Base-by-base conservation (phyloP, 2,888 invertebrate species). In the Troglohyphantes excavatus region DNA sequence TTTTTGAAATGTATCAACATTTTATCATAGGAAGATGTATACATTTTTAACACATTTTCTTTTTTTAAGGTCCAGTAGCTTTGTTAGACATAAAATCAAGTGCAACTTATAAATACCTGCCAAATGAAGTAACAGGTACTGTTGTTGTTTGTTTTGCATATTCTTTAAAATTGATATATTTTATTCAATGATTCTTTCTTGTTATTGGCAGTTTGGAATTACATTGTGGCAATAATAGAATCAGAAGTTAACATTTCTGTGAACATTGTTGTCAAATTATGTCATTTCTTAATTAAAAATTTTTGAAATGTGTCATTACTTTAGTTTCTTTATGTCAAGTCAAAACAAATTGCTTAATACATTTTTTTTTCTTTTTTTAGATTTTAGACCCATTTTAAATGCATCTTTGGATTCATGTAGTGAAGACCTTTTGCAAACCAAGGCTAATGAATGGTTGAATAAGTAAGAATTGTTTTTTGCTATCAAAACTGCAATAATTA, bases 11-110 rank as follows among this genome's bases (percentile, higher is more conserved):
- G n/a, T n/a, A n/a, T n/a, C n/a, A n/a, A n/a, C n/a, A n/a, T n/a
- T n/a, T n/a, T n/a, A 7, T 2, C 26, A 2, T 11, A 6, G 9
- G 26, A 23, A 67, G 2, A 67, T 67, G 9, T n/a, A n/a, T n/a
- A n/a, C n/a, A n/a, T n/a, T n/a, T 33, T 70, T 33, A 39, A 7
- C 17, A 70, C n/a, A 39, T 19, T 39, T 23, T 53, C 0, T 76
- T 33, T 59, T 70, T 78, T 78, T 6, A 21, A 90, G 90, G 90
- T 81, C 90, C 90, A 26, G 79, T 85, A 5, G 29, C 75, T n/a
- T 27, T 90, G 26, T 46, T 90, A 29, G 90, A 90, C 72, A 27
- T 85, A 21, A 65, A 85, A 67, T 73, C 90, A n/a, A 81, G 81
- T 73, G 70, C 63, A n/a, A 67, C 39, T 19, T 85, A 73, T 39